These are phyloP conservation scores for Panulirus ornatus DNA, from an alignment of 1,140 invertebrate species.

Conservation along the genomic window DNA sequence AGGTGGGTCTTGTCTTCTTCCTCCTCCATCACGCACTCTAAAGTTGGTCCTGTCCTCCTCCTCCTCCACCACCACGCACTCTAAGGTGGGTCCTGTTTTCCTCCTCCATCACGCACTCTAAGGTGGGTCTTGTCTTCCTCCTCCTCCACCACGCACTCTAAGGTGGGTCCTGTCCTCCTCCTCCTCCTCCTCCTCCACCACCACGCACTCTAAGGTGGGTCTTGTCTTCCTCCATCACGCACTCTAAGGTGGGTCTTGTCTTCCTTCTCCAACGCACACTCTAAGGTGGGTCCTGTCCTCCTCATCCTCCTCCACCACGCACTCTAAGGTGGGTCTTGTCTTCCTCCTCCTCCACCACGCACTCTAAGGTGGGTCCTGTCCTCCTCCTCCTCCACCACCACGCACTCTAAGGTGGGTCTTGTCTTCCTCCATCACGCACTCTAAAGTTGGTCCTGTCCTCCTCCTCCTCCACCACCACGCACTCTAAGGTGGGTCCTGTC, in stretches of 20 bases:
- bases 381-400: not conserved
- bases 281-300: not conserved
- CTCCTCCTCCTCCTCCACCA: slow-evolving; percentile 79
- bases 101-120: not conserved
- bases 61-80: not conserved
- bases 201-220: not conserved
- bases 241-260: not conserved
- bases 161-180: not conserved
- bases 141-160: not conserved
- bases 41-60: not conserved
- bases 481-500: not conserved
- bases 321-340: no score
- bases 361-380: no score
- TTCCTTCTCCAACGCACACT: not conserved
- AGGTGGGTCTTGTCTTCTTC: not conserved
- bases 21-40: not conserved
- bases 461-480: not conserved
- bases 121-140: not conserved
- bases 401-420: not conserved
- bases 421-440: not conserved
- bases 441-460: not conserved
- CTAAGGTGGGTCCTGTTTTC: not conserved
- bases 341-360: not conserved
- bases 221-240: slow-evolving; percentile 76
- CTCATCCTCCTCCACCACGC: not conserved